These are phyloP conservation scores for Hypanus sabinus DNA, from an alignment of 2,113 vertebrate genomes.

Conservation along the genomic window DNA sequence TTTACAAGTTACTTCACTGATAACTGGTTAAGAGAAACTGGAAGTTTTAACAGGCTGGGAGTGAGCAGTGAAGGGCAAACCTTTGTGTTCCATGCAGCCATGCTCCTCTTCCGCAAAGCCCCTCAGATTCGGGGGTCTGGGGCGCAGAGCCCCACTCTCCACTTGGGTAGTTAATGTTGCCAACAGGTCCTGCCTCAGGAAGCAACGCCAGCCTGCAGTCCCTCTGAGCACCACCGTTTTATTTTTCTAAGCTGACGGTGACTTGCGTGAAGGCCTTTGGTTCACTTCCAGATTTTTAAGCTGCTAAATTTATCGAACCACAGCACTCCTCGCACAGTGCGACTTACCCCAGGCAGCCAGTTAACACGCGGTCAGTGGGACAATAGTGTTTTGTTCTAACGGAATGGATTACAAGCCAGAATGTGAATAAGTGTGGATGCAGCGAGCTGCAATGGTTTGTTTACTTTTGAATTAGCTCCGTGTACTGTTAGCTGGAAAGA, in stretches of 20 bases:
- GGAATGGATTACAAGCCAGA: not conserved
- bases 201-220: not conserved
- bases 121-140: not conserved
- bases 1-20: not conserved
- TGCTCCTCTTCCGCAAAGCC: too few relatives aligned
- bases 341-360: not conserved
- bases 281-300: not conserved
- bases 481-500: not conserved
- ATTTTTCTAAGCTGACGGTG: not conserved
- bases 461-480: not conserved
- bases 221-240: too few relatives aligned
- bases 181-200: not conserved
- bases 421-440: not conserved
- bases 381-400: not conserved
- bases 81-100: not conserved
- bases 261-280: not conserved
- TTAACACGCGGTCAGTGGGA: not conserved
- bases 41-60: not conserved
- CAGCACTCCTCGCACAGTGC: not conserved
- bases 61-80: not conserved
- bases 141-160: not conserved
- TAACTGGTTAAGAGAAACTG: not conserved
- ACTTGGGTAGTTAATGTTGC: not conserved
- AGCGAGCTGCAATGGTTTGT: not conserved
- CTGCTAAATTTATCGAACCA: not conserved